Evolutionary conservation across 2,113 vertebrate genomes (phyloP).

Genomic region (Collichthys lucidus): DNA sequence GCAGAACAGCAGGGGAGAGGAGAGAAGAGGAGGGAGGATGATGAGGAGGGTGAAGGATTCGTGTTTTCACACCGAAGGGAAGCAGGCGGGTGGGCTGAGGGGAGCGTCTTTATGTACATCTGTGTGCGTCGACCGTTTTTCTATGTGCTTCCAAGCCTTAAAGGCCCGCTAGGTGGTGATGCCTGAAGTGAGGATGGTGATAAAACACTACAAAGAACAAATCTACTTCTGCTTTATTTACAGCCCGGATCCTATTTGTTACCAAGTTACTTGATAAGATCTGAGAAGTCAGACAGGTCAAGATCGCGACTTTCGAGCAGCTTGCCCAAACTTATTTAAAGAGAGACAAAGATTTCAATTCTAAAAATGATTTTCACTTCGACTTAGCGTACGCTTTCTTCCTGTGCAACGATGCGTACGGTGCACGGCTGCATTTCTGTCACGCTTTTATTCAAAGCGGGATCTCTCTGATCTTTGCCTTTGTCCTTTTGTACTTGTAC

Average conservation of each 20-base stretch:
- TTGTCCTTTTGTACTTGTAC: no score
- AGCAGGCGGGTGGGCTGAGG: slow-evolving; percentile 69
- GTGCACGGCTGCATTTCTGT: not conserved
- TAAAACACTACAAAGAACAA: not conserved
- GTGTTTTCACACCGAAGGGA: slow-evolving; percentile 66
- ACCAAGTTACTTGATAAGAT: not conserved
- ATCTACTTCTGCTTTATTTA: not conserved
- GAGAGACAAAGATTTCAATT: not conserved
- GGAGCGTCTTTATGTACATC: slow-evolving; percentile 63
- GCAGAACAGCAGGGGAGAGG: slow-evolving; percentile 59
- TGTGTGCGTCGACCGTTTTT: slow-evolving; percentile 41
- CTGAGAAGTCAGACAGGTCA: not conserved
- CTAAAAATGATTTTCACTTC: no score
- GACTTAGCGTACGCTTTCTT: not conserved
- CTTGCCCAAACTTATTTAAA: not conserved
- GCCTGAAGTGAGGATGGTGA: slow-evolving; percentile 69
- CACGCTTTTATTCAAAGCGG: not conserved
- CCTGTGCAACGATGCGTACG: not conserved
- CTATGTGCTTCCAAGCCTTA: slow-evolving; percentile 21
- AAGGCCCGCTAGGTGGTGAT: slow-evolving; percentile 70
- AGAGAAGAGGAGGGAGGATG: slow-evolving; percentile 46
- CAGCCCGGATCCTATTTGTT: not conserved
- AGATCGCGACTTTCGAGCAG: not conserved
- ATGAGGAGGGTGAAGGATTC: slow-evolving; percentile 63
- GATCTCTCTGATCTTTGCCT: not conserved